phyloP scores from a whole-genome alignment of 2,797 vertebrate genomes.

The Lepilemur ruficaudatus region DNA sequence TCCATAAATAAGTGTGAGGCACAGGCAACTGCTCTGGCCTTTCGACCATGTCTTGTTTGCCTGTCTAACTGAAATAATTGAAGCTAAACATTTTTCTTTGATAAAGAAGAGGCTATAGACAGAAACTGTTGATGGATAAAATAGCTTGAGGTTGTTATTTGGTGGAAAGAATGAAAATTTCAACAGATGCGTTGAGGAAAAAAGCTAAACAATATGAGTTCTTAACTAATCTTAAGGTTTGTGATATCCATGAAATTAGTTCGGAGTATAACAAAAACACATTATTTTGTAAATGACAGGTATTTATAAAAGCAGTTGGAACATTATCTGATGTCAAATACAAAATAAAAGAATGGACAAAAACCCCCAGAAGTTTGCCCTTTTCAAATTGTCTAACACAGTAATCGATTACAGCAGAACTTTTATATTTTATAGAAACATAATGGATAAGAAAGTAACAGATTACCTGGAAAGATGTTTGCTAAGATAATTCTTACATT shows the following conservation, averaged over 20 bases:
- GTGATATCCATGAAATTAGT: constrained; percentile 48
- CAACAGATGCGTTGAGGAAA: neutral
- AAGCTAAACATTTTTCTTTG: neutral
- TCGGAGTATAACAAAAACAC: constrained; percentile 14
- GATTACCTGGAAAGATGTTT: neutral
- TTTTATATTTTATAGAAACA: neutral
- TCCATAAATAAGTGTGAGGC: neutral
- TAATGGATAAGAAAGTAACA: neutral
- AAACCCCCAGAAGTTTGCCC: neutral
- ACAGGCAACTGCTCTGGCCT: neutral
- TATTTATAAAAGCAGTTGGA: constrained; percentile 24
- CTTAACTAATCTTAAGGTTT: constrained; percentile 3
- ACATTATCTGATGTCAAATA: constrained; percentile 4
- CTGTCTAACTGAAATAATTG: neutral
- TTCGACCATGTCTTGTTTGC: neutral
- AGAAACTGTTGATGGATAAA: neutral
- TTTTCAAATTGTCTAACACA: neutral
- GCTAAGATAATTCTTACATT: neutral
- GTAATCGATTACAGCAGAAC: neutral
- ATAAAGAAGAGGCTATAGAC: neutral
- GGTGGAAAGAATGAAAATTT: constrained; percentile 44
- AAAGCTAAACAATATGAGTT: neutral
- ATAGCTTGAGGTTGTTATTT: neutral
- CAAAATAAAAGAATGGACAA: neutral
- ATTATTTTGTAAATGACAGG: constrained; percentile 33